Evolutionary conservation across 1,140 invertebrate species (phyloP), one percentile per base, ranked within the genome.

Genomic region (Ditylenchus dipsaci): DNA sequence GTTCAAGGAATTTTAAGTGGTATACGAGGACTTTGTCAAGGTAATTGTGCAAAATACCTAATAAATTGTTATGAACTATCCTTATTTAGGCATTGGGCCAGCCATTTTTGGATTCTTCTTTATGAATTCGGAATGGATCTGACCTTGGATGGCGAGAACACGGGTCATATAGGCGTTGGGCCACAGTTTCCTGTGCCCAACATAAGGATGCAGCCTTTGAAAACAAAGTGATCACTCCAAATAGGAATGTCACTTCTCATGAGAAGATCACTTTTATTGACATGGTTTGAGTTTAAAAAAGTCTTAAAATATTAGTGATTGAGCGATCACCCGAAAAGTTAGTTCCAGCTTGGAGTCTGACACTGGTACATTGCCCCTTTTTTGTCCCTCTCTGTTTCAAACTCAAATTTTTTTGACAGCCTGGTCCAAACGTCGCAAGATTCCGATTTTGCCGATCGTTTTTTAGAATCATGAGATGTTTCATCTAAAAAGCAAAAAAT

Each of bases 111-210:
- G 26, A 89, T 98, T 64, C 93, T 98, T 76, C 99, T 99, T 85
- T 98, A 95, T 85, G 86, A 97, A 74, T 99, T 98, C 84, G 91
- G 97, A 84, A 95, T 99, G 66, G 92, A 98, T 87, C 86, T 99
- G 45, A 72, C 65, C 3, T 57, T 64, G 26, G 78, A 79, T 60
- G 77, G 75, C 47, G 76, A 78, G 23, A 63, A 59, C n/a, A 71
- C 74, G 8, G 76, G 76, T 17, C 76, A 77, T 66, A 74, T 77
- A 45, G 76, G 76, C 11, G 78, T 78, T 15, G 77, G 77, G 33
- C 78, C 78, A 17, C 78, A 80, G 33, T 81, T 78, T 58, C 77
- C 78, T 11, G 76, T 78, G 19, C 76, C 76, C 0, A 75, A 76
- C 62, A 77, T 77, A 47, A 68, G 76, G n/a, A 63, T 79, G 30